Evolutionary conservation across 1,140 invertebrate genomes (phyloP), one percentile per base, ranked within the genome.

Genomic region (Cyclina sinensis): DNA sequence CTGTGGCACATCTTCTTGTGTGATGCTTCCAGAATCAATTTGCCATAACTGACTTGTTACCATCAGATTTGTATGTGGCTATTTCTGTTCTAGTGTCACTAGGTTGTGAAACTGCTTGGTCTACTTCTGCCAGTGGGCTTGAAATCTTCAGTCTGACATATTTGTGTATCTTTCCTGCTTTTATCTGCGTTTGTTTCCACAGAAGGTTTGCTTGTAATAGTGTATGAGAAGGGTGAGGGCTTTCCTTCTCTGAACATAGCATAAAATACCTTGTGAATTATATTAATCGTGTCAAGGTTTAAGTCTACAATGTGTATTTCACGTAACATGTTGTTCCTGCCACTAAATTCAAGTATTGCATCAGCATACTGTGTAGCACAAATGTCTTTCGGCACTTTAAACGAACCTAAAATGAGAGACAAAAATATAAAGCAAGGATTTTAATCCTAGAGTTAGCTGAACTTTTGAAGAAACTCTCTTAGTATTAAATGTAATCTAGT

Each of bases 281-380:
- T 62, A 12, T 54, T 9, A 14, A 80, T 39, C n/a, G 59, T 80
- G 0, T 39, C 54, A 3, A 1, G 16, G 27, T 70, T 37, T 9
- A 21, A 37, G 43, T 83, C 59, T 9, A 83, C 62, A 27, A 83
- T 30, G 35, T 83, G 80, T 5, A 83, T 27, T 83, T 83, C 80
- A 30, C 35, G 1, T 21, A 83, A 68, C 2, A 24, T 12, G 12
- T n/a, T n/a, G 30, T 5, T 48, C 14, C 9, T 65, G 9, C 14
- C 54, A 14, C 32, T 27, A 5, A 37, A 83, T 30, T 65, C n/a
- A 39, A 83, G 32, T 14, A 83, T 48, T 46, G 80, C 80, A 0
- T 24, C 24, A 5, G 57, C 80, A 83, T 83, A 83, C 80, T 83
- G 80, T 3, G 5, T 39, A 16, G 80, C 62, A 48, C 80, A 83